Base-by-base conservation (phyloP, 2,888 invertebrate species). In the Chydorus sphaericus region DNA sequence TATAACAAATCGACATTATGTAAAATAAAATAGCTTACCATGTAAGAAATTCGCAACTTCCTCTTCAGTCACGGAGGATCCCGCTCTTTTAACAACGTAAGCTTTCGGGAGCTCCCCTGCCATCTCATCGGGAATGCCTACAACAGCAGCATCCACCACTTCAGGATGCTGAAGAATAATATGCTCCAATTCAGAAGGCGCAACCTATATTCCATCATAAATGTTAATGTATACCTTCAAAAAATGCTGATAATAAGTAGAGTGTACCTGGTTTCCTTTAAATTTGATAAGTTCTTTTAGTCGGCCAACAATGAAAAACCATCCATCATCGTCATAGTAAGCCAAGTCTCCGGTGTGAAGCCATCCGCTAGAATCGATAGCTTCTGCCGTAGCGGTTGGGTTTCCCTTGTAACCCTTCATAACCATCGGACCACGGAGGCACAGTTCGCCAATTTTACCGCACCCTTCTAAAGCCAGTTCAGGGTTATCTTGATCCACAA, bases 241-340 rank as follows among this genome's bases (percentile, higher is more conserved):
- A n/a, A n/a, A n/a, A n/a, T n/a, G n/a, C n/a, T n/a, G n/a, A n/a
- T n/a, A n/a, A n/a, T n/a, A n/a, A n/a, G n/a, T n/a, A n/a, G n/a
- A n/a, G n/a, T n/a, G n/a, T n/a, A n/a, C n/a, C n/a, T n/a, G n/a
- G n/a, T n/a, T n/a, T 39, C 83, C 89, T 68, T 91, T 90, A 66
- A 87, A 89, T 69, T 92, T 92, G 64, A 92, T 91, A 28, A 92
- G 77, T 66, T 91, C 90, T 67, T 92, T 92, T 18, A 89, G 71
- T 59, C 92, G 73, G 68, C 89, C 92, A 2, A 89, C 83, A 60
- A 91, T 80, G 65, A 77, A 89, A 69, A 88, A 83, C 68, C 76
- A 81, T 1, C 80, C 81, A 18, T 88, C 80, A 1, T 77, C 69
- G 65, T 90, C 87, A 62, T 81, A 85, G 67, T 85, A 87, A 1